A percentile compares a stretch with the other conserved stretches of the same genome.
Conservation (phyloP, 2,113 vertebrate genomes). For the Sylvilagus bachmani region DNA sequence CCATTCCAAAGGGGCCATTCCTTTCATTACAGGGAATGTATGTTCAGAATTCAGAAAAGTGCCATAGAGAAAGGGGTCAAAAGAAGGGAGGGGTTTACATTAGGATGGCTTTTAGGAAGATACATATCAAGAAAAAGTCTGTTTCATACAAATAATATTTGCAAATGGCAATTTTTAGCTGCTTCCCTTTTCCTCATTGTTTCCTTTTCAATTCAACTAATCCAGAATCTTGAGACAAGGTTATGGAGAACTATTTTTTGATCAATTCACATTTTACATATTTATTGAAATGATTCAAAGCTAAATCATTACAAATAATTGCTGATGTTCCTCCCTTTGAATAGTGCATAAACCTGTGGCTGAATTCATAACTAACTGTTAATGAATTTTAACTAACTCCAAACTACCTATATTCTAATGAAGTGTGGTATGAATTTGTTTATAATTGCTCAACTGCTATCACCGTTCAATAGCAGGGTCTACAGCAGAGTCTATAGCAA, state of each 20-base stretch:
- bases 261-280: too few relatives aligned
- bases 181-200: not conserved
- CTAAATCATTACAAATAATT: constrained; percentile 36
- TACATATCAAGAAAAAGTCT: not conserved
- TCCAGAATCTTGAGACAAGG: constrained; percentile 22
- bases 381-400: not conserved
- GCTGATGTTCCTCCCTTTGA: not conserved
- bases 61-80: not conserved
- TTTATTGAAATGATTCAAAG: not conserved
- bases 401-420: not conserved
- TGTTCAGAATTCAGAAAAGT: constrained; percentile 34
- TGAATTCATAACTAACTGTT: not conserved
- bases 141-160: constrained; percentile 24
- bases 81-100: not conserved
- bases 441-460: not conserved
- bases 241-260: not conserved
- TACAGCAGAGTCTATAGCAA: not conserved
- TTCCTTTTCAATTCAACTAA: constrained; percentile 30
- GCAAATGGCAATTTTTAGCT: constrained; percentile 44
- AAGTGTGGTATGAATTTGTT: not conserved
- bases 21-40: not conserved
- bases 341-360: not conserved
- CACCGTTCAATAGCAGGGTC: not conserved
- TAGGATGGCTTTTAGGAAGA: not conserved
- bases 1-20: constrained; percentile 23